These are phyloP conservation scores for Papilio demoleus DNA, from an alignment of 2,888 invertebrate genomes.

Conservation along the genomic window DNA sequence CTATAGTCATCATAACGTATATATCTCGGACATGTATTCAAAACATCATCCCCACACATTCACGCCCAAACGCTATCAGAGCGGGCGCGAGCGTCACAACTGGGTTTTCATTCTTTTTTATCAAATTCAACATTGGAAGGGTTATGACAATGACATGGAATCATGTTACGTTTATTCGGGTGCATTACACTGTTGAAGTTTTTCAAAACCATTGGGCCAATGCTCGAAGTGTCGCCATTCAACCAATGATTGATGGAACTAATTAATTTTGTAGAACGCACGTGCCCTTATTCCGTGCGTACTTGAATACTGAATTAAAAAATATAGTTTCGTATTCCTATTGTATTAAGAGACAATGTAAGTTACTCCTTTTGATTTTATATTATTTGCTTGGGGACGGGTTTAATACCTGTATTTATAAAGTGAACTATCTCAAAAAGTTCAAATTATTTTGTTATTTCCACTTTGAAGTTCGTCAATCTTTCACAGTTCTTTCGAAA, in stretches of 20 bases:
- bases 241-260: conserved; percentile 80
- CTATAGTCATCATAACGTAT: conserved; percentile 39
- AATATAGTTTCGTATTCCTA: conserved; percentile 53
- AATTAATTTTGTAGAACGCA: conserved; percentile 79
- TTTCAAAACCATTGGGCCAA: conserved; percentile 74
- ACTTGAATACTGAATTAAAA: conserved; percentile 73
- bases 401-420: no score
- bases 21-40: conserved; percentile 51
- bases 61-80: conserved; percentile 64
- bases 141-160: conserved; percentile 73
- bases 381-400: background rate
- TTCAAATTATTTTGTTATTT: no score
- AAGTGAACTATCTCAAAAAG: no score
- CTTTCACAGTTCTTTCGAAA: no score
- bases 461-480: no score
- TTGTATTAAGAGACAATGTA: conserved; percentile 62
- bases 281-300: conserved; percentile 58
- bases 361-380: conserved; percentile 55
- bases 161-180: conserved; percentile 74
- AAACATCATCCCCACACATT: conserved; percentile 71
- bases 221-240: conserved; percentile 69
- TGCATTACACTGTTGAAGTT: conserved; percentile 59
- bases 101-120: conserved; percentile 50
- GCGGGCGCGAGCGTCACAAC: conserved; percentile 58
- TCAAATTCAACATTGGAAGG: conserved; percentile 58